Evolutionary conservation across 2,888 invertebrate species (phyloP), one percentile per base, ranked within the genome.

Genomic region (Notodonta dromedarius): DNA sequence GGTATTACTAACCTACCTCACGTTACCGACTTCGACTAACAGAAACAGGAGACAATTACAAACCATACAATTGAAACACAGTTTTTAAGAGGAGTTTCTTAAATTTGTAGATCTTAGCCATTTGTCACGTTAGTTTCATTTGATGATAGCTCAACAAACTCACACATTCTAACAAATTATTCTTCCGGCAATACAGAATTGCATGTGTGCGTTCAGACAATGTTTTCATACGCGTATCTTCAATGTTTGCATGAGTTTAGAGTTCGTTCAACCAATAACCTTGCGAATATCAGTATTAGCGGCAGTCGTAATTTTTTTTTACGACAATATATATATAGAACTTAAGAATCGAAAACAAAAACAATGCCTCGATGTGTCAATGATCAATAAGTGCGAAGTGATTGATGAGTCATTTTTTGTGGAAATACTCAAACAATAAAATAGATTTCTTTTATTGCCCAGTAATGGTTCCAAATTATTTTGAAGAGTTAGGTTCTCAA

Each of bases 191-290:
- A 53, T 35, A 14, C 39, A 7, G 24, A 24, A 12, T 54, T 0
- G 2, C 3, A 14, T 39, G 54, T 54, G 54, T 39, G 54, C 39
- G 39, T 54, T 39, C 39, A 8, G 14, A 39, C 39, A 35, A 54
- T 54, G 12, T 39, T n/a, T 39, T 39, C 32, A 39, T n/a, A 39
- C n/a, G 9, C 52, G 12, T 32, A 52, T 32, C 32, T 32, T 52
- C 32, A 32, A 54, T 54, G 14, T 39, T 54, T 54, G 54, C n/a
- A n/a, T 54, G 13, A 8, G 54, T 39, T 58, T 58, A 63, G 64
- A 77, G 84, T 83, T 82, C 79, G 63, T 83, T 84, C 77, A 85
- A 81, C 84, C 69, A 59, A 53, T 76, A 84, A 81, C 83, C 82
- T 82, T 82, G 79, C 62, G 72, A 73, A 78, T 78, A 80, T 78